phyloP scores from a whole-genome alignment of 1,140 invertebrate species.

The Triops longicaudatus region DNA sequence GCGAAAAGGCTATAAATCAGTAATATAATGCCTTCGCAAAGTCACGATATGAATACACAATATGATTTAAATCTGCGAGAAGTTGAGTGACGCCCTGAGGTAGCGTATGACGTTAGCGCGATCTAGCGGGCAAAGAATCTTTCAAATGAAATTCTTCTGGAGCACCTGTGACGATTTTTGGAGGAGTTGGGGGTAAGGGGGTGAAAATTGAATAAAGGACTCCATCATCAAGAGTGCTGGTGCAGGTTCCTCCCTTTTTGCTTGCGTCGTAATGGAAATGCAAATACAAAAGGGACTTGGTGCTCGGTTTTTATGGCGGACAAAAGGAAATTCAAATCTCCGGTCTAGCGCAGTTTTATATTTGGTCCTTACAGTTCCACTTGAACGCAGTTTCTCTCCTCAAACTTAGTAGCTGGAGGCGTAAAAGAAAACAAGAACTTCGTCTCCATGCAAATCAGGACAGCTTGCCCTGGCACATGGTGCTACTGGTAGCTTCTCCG shows the following conservation, averaged over 20 bases:
- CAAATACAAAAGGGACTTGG: background rate
- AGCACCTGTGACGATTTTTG: background rate
- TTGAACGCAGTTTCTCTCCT: background rate
- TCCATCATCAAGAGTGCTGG: background rate
- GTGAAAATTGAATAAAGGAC: background rate
- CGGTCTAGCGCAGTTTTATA: background rate
- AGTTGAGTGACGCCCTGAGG: background rate
- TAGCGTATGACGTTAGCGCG: background rate
- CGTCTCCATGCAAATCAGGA: constrained; percentile 8
- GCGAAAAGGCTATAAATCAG: too few species aligned
- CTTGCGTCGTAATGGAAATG: background rate
- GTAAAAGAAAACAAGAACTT: background rate
- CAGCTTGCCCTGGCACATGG: background rate
- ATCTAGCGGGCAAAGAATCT: background rate
- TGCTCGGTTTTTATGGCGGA: background rate
- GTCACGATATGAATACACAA: background rate
- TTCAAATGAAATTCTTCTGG: background rate
- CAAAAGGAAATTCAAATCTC: background rate
- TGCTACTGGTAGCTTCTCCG: background rate
- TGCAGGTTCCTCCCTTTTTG: background rate
- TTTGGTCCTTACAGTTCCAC: background rate
- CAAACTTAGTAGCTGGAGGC: background rate
- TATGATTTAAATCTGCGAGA: background rate
- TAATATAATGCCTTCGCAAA: too few species aligned
- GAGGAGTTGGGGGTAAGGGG: background rate